Evolutionary conservation across 2,113 vertebrate genomes (phyloP).

Genomic region (Semnornis frantzii): DNA sequence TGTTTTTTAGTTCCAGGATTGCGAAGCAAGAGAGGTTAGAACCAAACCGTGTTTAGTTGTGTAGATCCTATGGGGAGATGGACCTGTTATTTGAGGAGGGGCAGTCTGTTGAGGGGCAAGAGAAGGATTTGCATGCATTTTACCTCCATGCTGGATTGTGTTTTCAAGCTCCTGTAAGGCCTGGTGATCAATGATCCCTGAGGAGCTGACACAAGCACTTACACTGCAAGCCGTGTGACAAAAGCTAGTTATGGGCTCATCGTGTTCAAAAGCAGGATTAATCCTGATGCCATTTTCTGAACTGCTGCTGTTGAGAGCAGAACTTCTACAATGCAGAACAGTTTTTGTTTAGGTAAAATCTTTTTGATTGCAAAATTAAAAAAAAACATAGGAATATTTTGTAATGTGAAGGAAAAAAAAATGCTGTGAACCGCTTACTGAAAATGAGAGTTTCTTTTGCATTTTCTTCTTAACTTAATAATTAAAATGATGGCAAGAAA

Average conservation of each 20-base stretch:
- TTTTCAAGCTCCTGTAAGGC: conserved; percentile 74
- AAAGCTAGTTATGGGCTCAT: conserved; percentile 76
- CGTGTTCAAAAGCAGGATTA: conserved; percentile 83
- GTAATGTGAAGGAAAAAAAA: neutral
- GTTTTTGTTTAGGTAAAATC: conserved; percentile 36
- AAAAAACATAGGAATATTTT: neutral
- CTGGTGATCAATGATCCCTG: conserved; percentile 72
- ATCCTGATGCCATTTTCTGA: conserved; percentile 80
- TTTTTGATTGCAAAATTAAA: conserved; percentile 18
- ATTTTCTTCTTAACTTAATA: conserved; percentile 83
- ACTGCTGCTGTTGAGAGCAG: conserved; percentile 72
- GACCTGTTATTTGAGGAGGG: neutral
- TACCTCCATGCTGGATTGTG: conserved; percentile 78
- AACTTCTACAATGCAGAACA: conserved; percentile 79
- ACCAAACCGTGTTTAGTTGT: neutral
- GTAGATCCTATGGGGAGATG: neutral
- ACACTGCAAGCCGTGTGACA: conserved; percentile 71
- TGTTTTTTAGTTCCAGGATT: conserved; percentile 29
- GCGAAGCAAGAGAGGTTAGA: neutral
- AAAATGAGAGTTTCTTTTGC: conserved; percentile 78
- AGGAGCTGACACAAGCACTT: conserved; percentile 73
- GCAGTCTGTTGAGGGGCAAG: neutral
- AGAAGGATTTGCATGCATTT: conserved; percentile 40
- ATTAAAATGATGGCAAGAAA: conserved; percentile 78
- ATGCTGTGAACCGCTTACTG: conserved; percentile 78